Conservation (phyloP, 2,888 invertebrate genomes). For the Orthonychiurus folsomi region DNA sequence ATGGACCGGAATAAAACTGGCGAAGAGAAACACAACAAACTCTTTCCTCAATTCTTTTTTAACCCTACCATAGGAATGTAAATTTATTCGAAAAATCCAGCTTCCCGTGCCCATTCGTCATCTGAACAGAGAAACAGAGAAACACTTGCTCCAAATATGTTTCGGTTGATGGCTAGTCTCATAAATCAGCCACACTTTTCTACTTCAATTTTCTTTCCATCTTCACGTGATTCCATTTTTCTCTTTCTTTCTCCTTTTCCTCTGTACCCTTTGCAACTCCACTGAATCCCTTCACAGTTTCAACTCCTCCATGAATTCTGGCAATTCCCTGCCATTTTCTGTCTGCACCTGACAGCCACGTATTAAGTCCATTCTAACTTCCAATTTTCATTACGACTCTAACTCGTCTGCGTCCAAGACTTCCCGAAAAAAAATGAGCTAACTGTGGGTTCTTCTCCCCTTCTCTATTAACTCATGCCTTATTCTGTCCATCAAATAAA, state of each 20-base stretch:
- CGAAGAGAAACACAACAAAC: not conserved
- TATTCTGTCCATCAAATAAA: no score
- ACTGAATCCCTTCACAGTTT: not conserved
- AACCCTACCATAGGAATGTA: not conserved
- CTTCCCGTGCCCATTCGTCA: not conserved
- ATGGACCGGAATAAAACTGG: not conserved
- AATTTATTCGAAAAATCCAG: not conserved
- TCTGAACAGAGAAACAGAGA: not conserved
- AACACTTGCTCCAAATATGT: not conserved
- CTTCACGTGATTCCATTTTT: not conserved
- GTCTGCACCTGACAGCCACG: not conserved
- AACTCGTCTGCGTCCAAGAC: not conserved
- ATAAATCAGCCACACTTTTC: conserved; percentile 1
- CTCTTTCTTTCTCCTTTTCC: not conserved
- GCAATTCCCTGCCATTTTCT: no score
- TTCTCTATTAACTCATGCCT: no score
- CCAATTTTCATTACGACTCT: not conserved
- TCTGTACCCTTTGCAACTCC: not conserved
- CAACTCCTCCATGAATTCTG: not conserved
- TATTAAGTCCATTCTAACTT: not conserved
- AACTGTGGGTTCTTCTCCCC: no score
- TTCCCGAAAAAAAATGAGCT: no score
- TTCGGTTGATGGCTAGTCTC: conserved; percentile 1
- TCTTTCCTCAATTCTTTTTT: not conserved
- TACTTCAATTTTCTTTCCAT: conserved; percentile 1